These are phyloP conservation scores for Nematostella vectensis DNA, from an alignment of 92 coral and sea anemone genomes.

Conservation along the genomic window DNA sequence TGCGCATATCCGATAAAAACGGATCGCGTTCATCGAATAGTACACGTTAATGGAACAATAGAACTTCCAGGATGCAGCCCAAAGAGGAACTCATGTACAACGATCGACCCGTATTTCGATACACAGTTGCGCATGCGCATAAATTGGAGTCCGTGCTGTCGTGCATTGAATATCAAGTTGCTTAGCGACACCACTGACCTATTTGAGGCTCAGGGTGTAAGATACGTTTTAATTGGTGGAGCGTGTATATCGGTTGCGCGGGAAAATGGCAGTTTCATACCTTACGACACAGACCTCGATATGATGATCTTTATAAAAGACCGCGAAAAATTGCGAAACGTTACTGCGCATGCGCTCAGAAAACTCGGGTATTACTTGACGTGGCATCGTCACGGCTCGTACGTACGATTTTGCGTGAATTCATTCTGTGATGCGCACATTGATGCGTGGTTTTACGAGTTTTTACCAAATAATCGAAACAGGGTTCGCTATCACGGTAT, in stretches of 20 bases:
- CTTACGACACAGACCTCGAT: conserved; percentile 33
- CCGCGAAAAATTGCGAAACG: conserved; percentile 20
- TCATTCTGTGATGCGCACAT: conserved; percentile 26
- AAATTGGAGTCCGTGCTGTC: conserved; percentile 36
- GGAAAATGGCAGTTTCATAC: conserved; percentile 28
- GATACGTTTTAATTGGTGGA: conserved; percentile 26
- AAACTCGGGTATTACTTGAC: conserved; percentile 12
- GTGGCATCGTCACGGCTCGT: conserved; percentile 5
- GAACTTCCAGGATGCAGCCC: conserved; percentile 17
- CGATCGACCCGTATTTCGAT: conserved; percentile 27
- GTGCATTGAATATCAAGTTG: conserved; percentile 15
- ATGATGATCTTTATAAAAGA: conserved; percentile 19
- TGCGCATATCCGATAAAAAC: conserved; percentile 11
- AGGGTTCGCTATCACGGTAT: conserved; percentile 11
- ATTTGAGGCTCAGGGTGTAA: conserved; percentile 20
- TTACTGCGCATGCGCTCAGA: conserved; percentile 13
- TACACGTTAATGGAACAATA: conserved; percentile 15
- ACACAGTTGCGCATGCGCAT: conserved; percentile 21
- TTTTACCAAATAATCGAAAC: conserved; percentile 14
- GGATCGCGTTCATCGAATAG: conserved; percentile 11
- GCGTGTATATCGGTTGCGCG: conserved; percentile 28
- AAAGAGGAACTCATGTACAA: conserved; percentile 12
- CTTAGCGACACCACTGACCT: conserved; percentile 13
- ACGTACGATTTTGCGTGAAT: conserved; percentile 18
- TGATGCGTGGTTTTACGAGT: conserved; percentile 25